phyloP scores from a whole-genome alignment of 2,113 vertebrate species.

The Saccopteryx bilineata region DNA sequence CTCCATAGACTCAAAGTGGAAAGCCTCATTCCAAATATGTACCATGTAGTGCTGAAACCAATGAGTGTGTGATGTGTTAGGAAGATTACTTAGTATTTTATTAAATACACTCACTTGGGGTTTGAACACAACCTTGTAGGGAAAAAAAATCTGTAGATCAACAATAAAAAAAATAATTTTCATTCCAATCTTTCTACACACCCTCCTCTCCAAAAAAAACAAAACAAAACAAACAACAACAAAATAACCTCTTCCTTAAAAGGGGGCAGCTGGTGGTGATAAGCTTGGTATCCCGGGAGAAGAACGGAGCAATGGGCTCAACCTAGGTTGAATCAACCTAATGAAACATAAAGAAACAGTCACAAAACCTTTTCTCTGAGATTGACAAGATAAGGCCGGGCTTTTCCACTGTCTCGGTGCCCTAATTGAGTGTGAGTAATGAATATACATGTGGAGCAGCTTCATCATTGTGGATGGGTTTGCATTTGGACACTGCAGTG shows the following conservation, averaged over 20 bases:
- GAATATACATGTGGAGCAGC: slow-evolving; percentile 67
- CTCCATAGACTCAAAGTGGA: not conserved
- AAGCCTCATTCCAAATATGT: not conserved
- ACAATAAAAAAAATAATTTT: not conserved
- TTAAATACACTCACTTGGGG: not conserved
- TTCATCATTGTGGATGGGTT: slow-evolving; percentile 57
- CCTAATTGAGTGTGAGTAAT: slow-evolving; percentile 55
- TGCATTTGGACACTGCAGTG: not conserved
- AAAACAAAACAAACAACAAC: not conserved
- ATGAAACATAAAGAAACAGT: slow-evolving; percentile 67
- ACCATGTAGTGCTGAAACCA: not conserved
- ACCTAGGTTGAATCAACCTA: slow-evolving; percentile 55
- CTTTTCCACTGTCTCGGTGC: not conserved
- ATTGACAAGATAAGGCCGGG: slow-evolving; percentile 37
- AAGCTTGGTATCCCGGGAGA: not conserved
- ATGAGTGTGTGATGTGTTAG: not conserved
- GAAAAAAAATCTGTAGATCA: fast-evolving
- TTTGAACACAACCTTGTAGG: not conserved
- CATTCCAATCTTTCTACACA: not conserved
- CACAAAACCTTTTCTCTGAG: not conserved
- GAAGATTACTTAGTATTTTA: not conserved
- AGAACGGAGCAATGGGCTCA: slow-evolving; percentile 4
- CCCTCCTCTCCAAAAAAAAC: not conserved
- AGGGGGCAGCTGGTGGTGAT: slow-evolving; percentile 48
- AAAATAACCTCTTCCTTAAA: not conserved